phyloP scores from a whole-genome alignment of 2,888 invertebrate genomes.

The Dynastes maya region DNA sequence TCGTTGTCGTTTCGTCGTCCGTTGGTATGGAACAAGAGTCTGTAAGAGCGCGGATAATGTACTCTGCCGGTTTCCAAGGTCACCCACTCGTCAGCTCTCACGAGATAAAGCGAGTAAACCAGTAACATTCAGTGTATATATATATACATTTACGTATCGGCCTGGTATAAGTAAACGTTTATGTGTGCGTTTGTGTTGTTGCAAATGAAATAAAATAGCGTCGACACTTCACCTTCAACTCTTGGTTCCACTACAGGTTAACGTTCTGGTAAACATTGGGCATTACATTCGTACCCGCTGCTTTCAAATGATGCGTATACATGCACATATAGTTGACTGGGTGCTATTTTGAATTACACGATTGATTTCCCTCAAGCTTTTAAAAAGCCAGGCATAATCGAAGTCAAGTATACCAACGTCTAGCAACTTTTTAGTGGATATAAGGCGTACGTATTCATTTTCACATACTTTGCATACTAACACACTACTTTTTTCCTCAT shows the following conservation, averaged over 20 bases:
- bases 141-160: background rate
- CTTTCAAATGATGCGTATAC: slow-evolving; percentile 29
- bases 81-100: slow-evolving; percentile 43
- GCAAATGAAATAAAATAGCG: slow-evolving; percentile 45
- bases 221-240: slow-evolving; percentile 47
- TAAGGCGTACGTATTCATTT: background rate
- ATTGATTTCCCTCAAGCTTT: background rate
- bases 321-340: slow-evolving; percentile 2
- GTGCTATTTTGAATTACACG: slow-evolving; percentile 11
- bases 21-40: slow-evolving; percentile 16
- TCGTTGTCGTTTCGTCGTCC: slow-evolving; percentile 9
- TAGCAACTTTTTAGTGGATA: background rate
- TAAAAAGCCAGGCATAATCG: background rate
- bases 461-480: no score
- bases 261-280: slow-evolving; percentile 39
- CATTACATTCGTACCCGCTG: slow-evolving; percentile 29
- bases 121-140: slow-evolving; percentile 29
- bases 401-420: background rate
- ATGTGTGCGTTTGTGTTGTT: slow-evolving; percentile 17
- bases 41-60: slow-evolving; percentile 35
- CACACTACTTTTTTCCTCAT: no score
- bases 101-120: slow-evolving; percentile 28
- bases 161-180: background rate
- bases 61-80: slow-evolving; percentile 37
- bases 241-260: slow-evolving; percentile 43